A percentile compares a stretch with the other conserved stretches of the same genome.
Conservation (phyloP, 2,113 vertebrate genomes). For the Vulpes lagopus region DNA sequence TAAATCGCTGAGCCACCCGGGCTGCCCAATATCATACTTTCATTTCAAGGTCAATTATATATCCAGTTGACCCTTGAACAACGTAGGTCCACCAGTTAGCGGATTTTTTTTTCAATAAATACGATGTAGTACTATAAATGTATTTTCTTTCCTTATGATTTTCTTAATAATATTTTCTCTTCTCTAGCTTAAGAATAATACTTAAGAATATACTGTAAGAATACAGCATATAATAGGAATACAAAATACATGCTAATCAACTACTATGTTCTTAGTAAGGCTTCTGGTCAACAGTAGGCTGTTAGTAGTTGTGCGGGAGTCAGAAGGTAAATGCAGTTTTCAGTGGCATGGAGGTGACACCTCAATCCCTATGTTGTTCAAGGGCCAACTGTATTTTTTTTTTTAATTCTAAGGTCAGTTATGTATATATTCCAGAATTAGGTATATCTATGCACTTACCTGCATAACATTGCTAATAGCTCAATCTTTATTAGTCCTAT, state of each 20-base stretch:
- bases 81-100: neutral
- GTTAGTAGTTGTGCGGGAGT: neutral
- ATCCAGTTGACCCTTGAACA: neutral
- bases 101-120: neutral
- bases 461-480: accelerated
- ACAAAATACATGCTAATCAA: neutral
- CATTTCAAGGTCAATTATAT: neutral
- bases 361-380: neutral
- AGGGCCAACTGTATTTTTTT: neutral
- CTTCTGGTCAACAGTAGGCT: neutral
- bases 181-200: neutral
- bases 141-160: neutral
- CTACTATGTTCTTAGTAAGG: neutral
- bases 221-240: too few species aligned
- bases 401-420: neutral
- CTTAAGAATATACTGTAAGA: neutral
- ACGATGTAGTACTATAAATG: neutral
- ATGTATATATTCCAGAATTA: neutral
- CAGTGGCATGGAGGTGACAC: neutral
- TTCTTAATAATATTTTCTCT: neutral
- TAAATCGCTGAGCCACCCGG: too few species aligned
- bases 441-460: accelerated
- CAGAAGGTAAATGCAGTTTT: neutral
- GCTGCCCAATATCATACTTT: neutral
- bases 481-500: neutral